Percentiles rank a stretch among this genome's conserved stretches.
phyloP scores from a whole-genome alignment of 2,797 vertebrate species.

The Podarcis lilfordi region DNA sequence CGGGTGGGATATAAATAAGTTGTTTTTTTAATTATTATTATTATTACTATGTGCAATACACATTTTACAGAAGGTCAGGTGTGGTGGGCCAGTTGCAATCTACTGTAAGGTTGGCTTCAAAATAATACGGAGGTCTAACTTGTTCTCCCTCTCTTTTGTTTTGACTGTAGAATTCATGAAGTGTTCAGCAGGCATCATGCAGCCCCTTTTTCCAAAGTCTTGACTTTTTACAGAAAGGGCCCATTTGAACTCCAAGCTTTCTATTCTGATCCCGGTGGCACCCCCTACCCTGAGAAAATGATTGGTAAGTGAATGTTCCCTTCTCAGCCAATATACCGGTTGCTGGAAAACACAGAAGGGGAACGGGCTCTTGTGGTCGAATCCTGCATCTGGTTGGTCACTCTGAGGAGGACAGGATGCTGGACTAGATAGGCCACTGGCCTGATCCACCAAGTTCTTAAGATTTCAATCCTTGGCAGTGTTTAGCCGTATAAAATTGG shows the following conservation, averaged over 20 bases:
- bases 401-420: too few relatives aligned
- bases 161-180: constrained; percentile 88
- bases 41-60: neutral
- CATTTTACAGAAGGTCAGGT: neutral
- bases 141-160: neutral
- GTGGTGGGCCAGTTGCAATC: neutral
- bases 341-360: too few relatives aligned
- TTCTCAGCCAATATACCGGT: neutral
- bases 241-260: constrained; percentile 93
- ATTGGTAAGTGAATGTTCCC: constrained; percentile 76
- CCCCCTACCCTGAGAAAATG: constrained; percentile 87
- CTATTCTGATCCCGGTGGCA: constrained; percentile 88
- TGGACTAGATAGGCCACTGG: too few relatives aligned
- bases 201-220: constrained; percentile 95
- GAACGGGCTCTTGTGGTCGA: neutral
- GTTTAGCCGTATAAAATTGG: neutral
- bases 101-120: neutral
- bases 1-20: too few relatives aligned
- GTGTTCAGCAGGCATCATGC: constrained; percentile 95
- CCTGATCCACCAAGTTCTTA: neutral
- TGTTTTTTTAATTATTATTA: too few relatives aligned
- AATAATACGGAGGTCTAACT: constrained; percentile 17
- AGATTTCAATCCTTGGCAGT: neutral
- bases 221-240: constrained; percentile 96
- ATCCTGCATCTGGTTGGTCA: neutral